Conservation (phyloP, 2,888 invertebrate species). For the Amblyjoppa proteus region DNA sequence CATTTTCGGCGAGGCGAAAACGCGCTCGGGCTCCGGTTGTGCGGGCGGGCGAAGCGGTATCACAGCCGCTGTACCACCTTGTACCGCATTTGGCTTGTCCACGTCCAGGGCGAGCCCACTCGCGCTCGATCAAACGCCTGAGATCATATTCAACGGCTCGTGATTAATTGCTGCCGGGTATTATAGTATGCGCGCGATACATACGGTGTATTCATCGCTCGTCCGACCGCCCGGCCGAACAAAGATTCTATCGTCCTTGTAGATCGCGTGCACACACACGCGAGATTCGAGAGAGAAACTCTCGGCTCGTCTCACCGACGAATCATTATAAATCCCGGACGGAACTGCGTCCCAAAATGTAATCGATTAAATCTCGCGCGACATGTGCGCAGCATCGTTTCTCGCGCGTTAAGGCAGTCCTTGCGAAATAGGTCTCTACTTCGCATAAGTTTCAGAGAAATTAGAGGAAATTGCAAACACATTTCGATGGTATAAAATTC, state of each 20-base stretch:
- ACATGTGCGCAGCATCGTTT: background rate
- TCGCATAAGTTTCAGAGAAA: too few relatives aligned
- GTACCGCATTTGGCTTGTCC: background rate
- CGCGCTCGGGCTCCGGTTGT: conserved; percentile 21
- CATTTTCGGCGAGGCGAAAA: conserved; percentile 62
- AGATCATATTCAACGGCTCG: conserved; percentile 59
- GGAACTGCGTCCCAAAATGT: background rate
- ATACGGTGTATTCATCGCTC: conserved; percentile 41
- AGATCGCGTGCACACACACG: background rate
- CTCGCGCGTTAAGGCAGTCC: too few relatives aligned
- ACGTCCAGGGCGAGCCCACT: conserved; percentile 7
- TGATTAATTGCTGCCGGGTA: conserved; percentile 60
- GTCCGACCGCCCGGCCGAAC: conserved; percentile 25
- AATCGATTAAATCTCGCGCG: background rate
- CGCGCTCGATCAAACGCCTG: conserved; percentile 45
- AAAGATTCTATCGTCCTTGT: conserved; percentile 42
- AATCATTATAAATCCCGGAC: background rate
- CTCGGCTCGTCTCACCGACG: background rate
- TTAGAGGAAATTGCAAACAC: too few relatives aligned
- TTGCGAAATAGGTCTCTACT: too few relatives aligned
- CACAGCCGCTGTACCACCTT: background rate
- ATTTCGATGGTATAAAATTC: too few relatives aligned
- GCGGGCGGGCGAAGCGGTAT: conserved; percentile 1
- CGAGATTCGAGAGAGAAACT: background rate
- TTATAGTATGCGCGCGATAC: conserved; percentile 35